Conservation (phyloP, 1,140 invertebrate species). For the Nilaparvata lugens region DNA sequence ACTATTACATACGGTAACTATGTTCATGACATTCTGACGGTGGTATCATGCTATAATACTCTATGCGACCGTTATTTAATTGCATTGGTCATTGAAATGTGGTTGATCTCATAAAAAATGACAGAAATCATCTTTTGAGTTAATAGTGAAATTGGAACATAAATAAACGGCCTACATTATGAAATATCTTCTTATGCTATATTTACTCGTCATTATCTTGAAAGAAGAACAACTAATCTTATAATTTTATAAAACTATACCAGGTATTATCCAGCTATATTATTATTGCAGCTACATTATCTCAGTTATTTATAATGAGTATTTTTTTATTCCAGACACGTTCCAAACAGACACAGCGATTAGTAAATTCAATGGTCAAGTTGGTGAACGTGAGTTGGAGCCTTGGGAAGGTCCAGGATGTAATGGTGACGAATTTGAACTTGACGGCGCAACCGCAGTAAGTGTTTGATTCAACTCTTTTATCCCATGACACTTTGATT, state of each 20-base stretch:
- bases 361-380: conserved; percentile 49
- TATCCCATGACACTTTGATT: too few relatives aligned
- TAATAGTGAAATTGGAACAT: too few relatives aligned
- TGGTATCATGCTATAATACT: too few relatives aligned
- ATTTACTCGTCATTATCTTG: too few relatives aligned
- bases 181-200: too few relatives aligned
- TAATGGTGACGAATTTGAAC: conserved; percentile 52
- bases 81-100: too few relatives aligned
- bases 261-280: neutral
- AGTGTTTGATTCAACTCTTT: conserved; percentile 24
- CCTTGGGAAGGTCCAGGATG: conserved; percentile 71
- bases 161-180: too few relatives aligned
- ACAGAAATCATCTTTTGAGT: too few relatives aligned
- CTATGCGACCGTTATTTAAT: too few relatives aligned
- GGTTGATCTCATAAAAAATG: too few relatives aligned
- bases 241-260: neutral
- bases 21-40: too few relatives aligned
- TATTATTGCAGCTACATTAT: neutral
- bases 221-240: neutral
- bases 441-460: conserved; percentile 43
- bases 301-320: neutral
- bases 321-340: conserved; percentile 38
- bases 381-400: conserved; percentile 73
- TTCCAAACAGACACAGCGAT: conserved; percentile 78
- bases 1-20: too few relatives aligned